Evolutionary conservation across 2,797 vertebrate species (phyloP).

Genomic region (Coregonus sp.): DNA sequence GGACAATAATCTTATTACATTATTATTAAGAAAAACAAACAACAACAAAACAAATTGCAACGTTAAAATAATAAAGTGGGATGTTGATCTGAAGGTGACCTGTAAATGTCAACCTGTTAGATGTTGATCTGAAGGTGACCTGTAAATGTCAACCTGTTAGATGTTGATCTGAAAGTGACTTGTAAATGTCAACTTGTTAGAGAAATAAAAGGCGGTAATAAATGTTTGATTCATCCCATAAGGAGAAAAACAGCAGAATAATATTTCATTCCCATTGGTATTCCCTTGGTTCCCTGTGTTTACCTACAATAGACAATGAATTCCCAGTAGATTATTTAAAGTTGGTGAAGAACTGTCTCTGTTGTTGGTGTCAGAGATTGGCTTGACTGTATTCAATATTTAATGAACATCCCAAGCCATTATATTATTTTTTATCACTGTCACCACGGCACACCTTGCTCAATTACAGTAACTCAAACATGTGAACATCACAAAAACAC

Average conservation of each 20-base stretch:
- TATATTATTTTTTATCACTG: slow-evolving; percentile 76
- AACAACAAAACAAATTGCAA: slow-evolving; percentile 37
- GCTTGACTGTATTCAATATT: slow-evolving; percentile 77
- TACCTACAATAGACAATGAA: slow-evolving; percentile 81
- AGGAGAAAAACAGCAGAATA: slow-evolving; percentile 73
- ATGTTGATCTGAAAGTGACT: too few species aligned
- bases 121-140: neutral
- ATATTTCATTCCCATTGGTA: slow-evolving; percentile 77
- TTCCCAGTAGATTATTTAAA: slow-evolving; percentile 84
- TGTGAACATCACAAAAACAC: neutral
- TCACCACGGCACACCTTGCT: slow-evolving; percentile 55
- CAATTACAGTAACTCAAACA: slow-evolving; percentile 46
- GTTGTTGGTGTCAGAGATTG: slow-evolving; percentile 70
- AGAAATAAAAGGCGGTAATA: slow-evolving; percentile 74
- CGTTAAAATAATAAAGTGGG: slow-evolving; percentile 39
- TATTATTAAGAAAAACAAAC: slow-evolving; percentile 26
- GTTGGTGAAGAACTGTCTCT: slow-evolving; percentile 34
- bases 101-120: slow-evolving; percentile 71
- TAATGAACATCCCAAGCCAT: slow-evolving; percentile 71
- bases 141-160: too few species aligned
- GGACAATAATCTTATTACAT: too few species aligned
- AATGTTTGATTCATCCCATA: slow-evolving; percentile 79
- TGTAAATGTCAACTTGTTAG: slow-evolving; percentile 66
- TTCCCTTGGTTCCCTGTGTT: slow-evolving; percentile 77
- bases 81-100: slow-evolving; percentile 67